These are phyloP conservation scores for Microplitis mediator DNA, from an alignment of 1,140 invertebrate species.

Conservation along the genomic window DNA sequence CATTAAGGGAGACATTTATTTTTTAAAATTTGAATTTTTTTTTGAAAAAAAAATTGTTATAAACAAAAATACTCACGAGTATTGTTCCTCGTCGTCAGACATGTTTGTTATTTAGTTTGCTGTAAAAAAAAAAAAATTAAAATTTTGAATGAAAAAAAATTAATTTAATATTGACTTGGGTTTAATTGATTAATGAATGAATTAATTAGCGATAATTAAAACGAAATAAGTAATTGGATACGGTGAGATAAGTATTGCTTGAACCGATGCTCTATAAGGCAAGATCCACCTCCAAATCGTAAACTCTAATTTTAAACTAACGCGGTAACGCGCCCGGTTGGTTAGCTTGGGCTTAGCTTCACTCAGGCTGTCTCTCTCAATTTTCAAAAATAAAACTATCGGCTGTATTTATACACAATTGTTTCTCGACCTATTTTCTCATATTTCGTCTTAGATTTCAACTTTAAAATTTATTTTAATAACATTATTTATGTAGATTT, in stretches of 20 bases:
- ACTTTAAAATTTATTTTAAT: too few species aligned
- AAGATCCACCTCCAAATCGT: constrained; percentile 48
- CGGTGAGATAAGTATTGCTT: constrained; percentile 48
- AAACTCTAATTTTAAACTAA: constrained; percentile 57
- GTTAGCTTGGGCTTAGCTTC: neutral
- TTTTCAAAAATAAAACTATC: neutral
- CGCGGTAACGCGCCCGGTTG: neutral
- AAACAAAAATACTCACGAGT: constrained; percentile 60
- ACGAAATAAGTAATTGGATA: constrained; percentile 54
- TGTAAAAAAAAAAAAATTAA: constrained; percentile 48
- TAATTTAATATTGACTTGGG: too few species aligned
- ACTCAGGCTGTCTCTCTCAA: neutral
- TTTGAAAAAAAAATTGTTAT: neutral
- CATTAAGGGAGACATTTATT: neutral
- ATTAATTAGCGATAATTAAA: neutral
- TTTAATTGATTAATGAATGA: neutral
- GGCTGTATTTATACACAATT: too few species aligned
- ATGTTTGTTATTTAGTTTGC: constrained; percentile 52
- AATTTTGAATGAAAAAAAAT: neutral
- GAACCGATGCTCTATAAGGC: constrained; percentile 62
- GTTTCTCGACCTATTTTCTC: too few species aligned
- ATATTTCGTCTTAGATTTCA: too few species aligned
- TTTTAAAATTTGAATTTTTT: too few species aligned
- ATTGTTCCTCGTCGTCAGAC: constrained; percentile 64
- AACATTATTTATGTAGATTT: too few species aligned